phyloP scores from a whole-genome alignment of 2,797 vertebrate species.

The Coregonus sp. region DNA sequence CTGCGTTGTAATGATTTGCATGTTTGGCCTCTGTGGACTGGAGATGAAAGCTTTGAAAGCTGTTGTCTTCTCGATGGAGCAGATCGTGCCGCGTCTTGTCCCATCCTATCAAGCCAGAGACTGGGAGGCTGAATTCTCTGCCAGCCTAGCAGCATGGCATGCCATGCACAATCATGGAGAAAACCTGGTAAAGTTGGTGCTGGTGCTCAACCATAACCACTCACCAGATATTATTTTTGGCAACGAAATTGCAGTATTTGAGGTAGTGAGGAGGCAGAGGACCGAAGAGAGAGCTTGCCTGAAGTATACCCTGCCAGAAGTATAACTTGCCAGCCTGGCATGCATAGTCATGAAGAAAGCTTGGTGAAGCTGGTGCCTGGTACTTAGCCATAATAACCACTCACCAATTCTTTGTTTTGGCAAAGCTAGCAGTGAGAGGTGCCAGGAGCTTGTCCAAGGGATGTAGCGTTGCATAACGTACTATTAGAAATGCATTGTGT shows the following conservation, averaged over 20 bases:
- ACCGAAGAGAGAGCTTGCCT: not conserved
- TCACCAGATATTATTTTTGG: not conserved
- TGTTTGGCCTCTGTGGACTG: conserved; percentile 27
- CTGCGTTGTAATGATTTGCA: conserved; percentile 28
- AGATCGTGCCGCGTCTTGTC: conserved; percentile 22
- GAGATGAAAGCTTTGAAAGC: conserved; percentile 8
- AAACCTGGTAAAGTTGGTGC: not conserved
- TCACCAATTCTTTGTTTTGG: not conserved
- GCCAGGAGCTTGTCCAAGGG: too few relatives aligned
- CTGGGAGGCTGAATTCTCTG: not conserved
- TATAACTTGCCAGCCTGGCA: not conserved
- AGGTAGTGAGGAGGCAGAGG: not conserved
- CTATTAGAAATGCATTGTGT: too few relatives aligned
- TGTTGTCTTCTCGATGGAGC: not conserved
- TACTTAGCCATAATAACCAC: not conserved
- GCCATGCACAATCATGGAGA: not conserved
- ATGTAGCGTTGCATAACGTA: too few relatives aligned
- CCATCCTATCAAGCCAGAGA: not conserved
- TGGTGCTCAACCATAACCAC: not conserved
- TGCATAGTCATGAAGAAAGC: too few relatives aligned
- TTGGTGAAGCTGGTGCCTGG: too few relatives aligned
- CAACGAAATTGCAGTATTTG: not conserved
- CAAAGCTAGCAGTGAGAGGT: not conserved
- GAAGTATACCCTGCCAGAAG: too few relatives aligned
- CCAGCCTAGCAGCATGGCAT: not conserved